Evolutionary conservation across 92 coral and sea anemone species (phyloP).

Genomic region (Epizoanthus scotinus): DNA sequence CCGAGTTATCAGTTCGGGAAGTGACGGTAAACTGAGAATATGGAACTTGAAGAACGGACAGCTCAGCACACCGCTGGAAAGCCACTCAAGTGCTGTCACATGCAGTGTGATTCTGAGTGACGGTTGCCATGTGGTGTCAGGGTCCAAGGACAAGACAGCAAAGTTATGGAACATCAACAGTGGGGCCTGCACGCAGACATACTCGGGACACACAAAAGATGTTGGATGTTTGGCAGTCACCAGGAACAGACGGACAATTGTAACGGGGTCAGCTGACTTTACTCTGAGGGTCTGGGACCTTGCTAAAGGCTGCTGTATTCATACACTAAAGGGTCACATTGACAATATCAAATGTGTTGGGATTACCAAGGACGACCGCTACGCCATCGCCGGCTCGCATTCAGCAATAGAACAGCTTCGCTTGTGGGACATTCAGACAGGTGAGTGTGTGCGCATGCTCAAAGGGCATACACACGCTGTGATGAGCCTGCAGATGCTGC

Average conservation of each 20-base stretch:
- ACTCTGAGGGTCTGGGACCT: conserved; percentile 65
- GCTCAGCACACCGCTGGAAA: conserved; percentile 42
- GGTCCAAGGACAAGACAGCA: conserved; percentile 76
- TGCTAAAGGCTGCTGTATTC: conserved; percentile 44
- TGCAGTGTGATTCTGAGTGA: conserved; percentile 50
- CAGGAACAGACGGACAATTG: conserved; percentile 43
- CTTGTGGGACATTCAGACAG: conserved; percentile 69
- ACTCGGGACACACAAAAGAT: conserved; percentile 65
- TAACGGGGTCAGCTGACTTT: conserved; percentile 81
- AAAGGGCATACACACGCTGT: conserved; percentile 81
- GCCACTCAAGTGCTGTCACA: conserved; percentile 67
- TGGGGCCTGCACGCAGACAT: conserved; percentile 48
- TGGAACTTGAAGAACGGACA: conserved; percentile 40
- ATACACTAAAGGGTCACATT: conserved; percentile 59
- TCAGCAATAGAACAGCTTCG: conserved; percentile 77
- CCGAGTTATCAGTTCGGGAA: conserved; percentile 55
- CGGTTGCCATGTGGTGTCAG: conserved; percentile 57
- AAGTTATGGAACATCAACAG: conserved; percentile 67
- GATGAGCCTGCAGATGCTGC: conserved; percentile 60
- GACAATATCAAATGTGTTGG: conserved; percentile 70
- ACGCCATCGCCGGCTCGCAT: conserved; percentile 81
- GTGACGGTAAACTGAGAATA: conserved; percentile 64
- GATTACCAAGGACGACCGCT: conserved; percentile 70
- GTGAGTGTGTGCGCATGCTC: conserved; percentile 59
- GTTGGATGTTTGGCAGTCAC: conserved; percentile 73